Evolutionary conservation across 2,888 invertebrate species (phyloP), one percentile per base, ranked within the genome.

Genomic region (Andricus curvator): DNA sequence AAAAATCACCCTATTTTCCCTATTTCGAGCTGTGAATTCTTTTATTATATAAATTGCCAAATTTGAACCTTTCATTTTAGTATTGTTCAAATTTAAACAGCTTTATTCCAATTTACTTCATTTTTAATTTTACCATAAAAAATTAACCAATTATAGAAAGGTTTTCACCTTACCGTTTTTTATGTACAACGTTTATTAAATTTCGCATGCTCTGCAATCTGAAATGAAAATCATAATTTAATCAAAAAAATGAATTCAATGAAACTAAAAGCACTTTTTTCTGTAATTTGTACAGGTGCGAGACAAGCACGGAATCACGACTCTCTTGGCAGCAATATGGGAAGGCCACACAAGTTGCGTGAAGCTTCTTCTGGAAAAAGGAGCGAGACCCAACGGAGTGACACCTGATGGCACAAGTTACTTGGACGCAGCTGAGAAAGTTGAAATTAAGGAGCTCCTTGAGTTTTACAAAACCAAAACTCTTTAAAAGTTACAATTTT

Each of bases 241-340:
- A 51, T 51, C 22, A 13, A 48, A 48, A 17, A 15, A 48, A 44
- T 44, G 1, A 44, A 15, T 44, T 44, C 13, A 13, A 44, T 4
- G 37, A 25, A 74, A 22, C 65, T 41, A 1, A 29, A 48, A 48
- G 17, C 8, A 65, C 15, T 17, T 17, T 22, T 51, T 33, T 37
- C 62, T 20, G 41, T 60, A 48, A 65, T 79, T 79, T 78, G 70
- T 79, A 81, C 93, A 99, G 99, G 96, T 96, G 88, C 95, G 95
- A 91, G 99, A 99, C 93, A 98, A 98, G 94, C 98, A 99, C 94
- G 98, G 98, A 51, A 98, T 99, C 87, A 97, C 97, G 84, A 97
- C 98, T 51, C 94, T 99, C 74, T 93, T 99, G 88, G 98, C 99
- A 86, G 99, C 99, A 80, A 97, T 99, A 90, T 99, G 98, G 97